Base-by-base conservation (phyloP, 2,888 invertebrate species). In the Sinelater perroti region DNA sequence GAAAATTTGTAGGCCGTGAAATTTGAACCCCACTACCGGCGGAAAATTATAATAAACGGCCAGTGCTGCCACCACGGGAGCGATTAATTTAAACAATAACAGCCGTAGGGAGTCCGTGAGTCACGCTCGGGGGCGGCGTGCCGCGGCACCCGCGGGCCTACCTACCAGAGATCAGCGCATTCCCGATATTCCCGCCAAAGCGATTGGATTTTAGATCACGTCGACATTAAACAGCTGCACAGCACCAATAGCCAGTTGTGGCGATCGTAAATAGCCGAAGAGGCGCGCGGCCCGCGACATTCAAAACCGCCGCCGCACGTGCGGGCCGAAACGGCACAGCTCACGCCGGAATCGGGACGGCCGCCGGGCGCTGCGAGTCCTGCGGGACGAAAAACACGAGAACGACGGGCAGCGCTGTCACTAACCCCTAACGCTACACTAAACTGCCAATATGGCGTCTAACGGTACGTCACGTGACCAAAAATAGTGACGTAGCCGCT, bases 391-490 rank as follows among this genome's bases (percentile, higher is more conserved):
- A 61, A 51, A 40, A 49, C 24, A 35, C n/a, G 35, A 35, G 46
- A 55, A 49, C 31, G 38, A 46, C 30, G 61, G 50, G 61, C 60
- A 67, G 67, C 69, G 75, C 79, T 79, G 78, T 78, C 77, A 76
- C 78, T 77, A 78, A 78, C 80, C 80, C 79, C 78, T 76, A 74
- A 75, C 75, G 72, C 75, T 73, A 74, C 77, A 79, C 79, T 77
- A 76, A 80, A 80, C 79, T 80, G 79, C 80, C 80, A 82, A 83
- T 82, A 83, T 83, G 83, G 83, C 83, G 82, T 79, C 78, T 78
- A 78, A 79, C 81, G 78, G 77, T 75, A 74, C 76, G 79, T 83
- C 82, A 83, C 82, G 82, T 82, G 82, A 82, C 73, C 79, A 72
- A 76, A 73, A 78, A 79, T 75, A 78, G 79, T 80, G 79, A 80